These are phyloP conservation scores for Harpagus bidentatus DNA, from an alignment of 2,113 vertebrate species.

Conservation along the genomic window DNA sequence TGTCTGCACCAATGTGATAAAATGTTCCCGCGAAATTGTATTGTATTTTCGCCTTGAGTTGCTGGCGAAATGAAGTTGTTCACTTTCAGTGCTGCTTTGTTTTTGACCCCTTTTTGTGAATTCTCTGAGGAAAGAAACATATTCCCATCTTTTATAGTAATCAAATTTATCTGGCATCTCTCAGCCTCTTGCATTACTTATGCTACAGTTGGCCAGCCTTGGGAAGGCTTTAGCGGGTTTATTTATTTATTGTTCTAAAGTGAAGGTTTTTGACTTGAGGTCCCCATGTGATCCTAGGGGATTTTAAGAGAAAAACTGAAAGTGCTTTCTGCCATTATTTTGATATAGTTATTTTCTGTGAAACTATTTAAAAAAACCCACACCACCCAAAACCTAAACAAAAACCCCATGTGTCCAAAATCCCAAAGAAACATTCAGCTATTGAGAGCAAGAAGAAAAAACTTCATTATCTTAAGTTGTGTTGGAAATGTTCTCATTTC, in stretches of 20 bases:
- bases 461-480: neutral
- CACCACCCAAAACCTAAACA: neutral
- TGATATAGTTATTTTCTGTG: neutral
- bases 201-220: slow-evolving; percentile 80
- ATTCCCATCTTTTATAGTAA: slow-evolving; percentile 91
- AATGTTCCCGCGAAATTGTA: slow-evolving; percentile 70
- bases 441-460: neutral
- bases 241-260: slow-evolving; percentile 87
- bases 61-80: slow-evolving; percentile 79
- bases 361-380: neutral
- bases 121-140: slow-evolving; percentile 85
- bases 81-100: slow-evolving; percentile 79
- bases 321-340: slow-evolving; percentile 53
- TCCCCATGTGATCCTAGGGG: slow-evolving; percentile 67
- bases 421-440: neutral
- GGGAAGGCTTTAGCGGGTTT: slow-evolving; percentile 76
- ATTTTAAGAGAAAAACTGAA: slow-evolving; percentile 52
- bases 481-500: neutral
- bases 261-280: slow-evolving; percentile 84
- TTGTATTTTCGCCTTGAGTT: slow-evolving; percentile 77
- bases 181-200: slow-evolving; percentile 83
- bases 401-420: neutral
- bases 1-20: slow-evolving; percentile 77
- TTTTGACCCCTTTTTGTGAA: slow-evolving; percentile 86
- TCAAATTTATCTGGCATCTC: slow-evolving; percentile 90